Conservation (phyloP, 2,113 vertebrate species). For the Phrynosoma blainvillii region DNA sequence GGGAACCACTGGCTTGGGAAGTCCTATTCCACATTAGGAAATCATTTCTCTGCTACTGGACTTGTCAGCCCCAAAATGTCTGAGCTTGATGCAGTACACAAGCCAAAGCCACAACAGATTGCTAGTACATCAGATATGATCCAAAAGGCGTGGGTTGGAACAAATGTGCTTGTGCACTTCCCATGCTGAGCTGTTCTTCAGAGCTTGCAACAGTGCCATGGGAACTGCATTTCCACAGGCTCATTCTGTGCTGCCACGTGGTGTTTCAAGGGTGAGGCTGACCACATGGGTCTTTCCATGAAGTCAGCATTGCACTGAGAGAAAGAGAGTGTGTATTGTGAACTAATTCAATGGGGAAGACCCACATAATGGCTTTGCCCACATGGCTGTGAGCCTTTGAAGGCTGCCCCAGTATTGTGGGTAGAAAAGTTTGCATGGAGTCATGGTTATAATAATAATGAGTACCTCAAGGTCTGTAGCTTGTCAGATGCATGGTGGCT, state of each 20-base stretch:
- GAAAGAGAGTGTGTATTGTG: neutral
- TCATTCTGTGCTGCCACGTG: neutral
- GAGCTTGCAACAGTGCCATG: too few relatives aligned
- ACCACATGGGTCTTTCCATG: neutral
- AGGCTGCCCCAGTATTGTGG: neutral
- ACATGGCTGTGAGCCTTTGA: neutral
- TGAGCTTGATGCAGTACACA: neutral
- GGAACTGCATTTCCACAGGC: neutral
- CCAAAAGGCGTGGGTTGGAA: neutral
- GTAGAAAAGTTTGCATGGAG: neutral
- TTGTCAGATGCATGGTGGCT: neutral
- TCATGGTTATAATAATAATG: neutral
- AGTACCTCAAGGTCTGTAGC: neutral
- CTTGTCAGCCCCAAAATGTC: neutral
- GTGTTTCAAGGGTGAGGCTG: neutral
- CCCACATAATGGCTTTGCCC: neutral
- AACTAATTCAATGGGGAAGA: neutral
- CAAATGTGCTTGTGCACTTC: neutral
- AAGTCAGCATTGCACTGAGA: neutral
- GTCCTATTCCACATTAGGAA: neutral
- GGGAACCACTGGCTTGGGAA: too few relatives aligned
- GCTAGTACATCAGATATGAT: neutral
- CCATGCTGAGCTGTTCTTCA: neutral
- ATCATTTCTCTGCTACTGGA: neutral
- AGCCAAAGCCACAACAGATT: neutral